Evolutionary conservation across 2,113 vertebrate species (phyloP).

Genomic region (Dolichotis patagonum): DNA sequence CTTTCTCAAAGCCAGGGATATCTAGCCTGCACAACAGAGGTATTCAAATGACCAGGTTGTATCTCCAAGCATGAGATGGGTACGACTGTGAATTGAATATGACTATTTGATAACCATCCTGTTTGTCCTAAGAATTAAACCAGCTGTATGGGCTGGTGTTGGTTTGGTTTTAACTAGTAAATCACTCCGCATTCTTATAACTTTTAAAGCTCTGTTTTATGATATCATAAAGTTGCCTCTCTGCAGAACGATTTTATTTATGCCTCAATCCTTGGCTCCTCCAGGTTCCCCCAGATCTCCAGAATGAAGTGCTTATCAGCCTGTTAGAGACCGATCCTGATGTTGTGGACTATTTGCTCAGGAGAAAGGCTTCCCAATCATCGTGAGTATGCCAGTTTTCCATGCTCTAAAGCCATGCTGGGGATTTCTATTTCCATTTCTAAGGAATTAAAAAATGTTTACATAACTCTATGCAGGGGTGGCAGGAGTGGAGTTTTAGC

Average conservation of each 20-base stretch:
- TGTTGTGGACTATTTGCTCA: constrained; percentile 96
- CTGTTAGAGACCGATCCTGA: constrained; percentile 96
- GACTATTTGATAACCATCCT: constrained; percentile 27
- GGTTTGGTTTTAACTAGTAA: not conserved
- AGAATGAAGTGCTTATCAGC: constrained; percentile 97
- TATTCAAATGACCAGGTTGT: not conserved
- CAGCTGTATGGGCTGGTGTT: constrained; percentile 5
- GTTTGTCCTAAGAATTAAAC: constrained; percentile 55
- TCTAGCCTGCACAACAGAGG: constrained; percentile 59
- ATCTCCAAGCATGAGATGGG: not conserved
- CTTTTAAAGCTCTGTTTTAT: not conserved
- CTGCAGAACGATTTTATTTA: not conserved
- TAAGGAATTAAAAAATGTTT: constrained; percentile 75
- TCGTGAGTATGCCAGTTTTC: constrained; percentile 89
- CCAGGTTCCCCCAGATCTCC: constrained; percentile 96
- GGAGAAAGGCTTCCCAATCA: constrained; percentile 94
- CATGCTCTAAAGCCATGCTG: not conserved
- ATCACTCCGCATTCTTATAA: not conserved
- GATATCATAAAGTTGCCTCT: constrained; percentile 14
- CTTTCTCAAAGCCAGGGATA: constrained; percentile 67
- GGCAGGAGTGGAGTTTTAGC: constrained; percentile 54
- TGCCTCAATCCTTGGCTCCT: constrained; percentile 7
- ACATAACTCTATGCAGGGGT: constrained; percentile 55
- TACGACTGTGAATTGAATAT: not conserved
- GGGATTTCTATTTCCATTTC: constrained; percentile 71